phyloP scores from a whole-genome alignment of 2,888 invertebrate species.

The Drosophila maculinotata region DNA sequence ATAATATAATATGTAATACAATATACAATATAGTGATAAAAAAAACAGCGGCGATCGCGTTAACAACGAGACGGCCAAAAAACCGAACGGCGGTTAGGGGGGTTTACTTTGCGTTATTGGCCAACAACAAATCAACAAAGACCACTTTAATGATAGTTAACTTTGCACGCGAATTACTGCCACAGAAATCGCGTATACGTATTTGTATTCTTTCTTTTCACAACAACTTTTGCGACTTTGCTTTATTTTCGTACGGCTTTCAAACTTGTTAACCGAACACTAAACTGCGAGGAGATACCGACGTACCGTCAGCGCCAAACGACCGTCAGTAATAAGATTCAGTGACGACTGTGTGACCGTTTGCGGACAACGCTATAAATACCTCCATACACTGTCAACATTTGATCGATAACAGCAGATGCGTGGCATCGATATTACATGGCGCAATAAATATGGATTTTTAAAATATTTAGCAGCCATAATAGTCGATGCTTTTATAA shows the following conservation, averaged over 20 bases:
- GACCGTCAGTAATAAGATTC: slow-evolving; percentile 48
- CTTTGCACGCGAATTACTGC: slow-evolving; percentile 41
- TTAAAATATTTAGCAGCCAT: too few species aligned
- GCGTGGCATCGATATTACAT: slow-evolving; percentile 4
- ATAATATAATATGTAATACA: slow-evolving; percentile 54
- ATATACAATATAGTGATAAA: slow-evolving; percentile 40
- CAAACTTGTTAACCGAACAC: slow-evolving; percentile 18
- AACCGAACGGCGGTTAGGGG: background rate
- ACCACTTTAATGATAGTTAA: slow-evolving; percentile 48
- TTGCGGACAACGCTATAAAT: background rate
- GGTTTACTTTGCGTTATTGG: slow-evolving; percentile 15
- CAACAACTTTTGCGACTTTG: slow-evolving; percentile 33
- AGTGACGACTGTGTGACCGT: slow-evolving; percentile 44
- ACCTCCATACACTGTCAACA: too few species aligned
- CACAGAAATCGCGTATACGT: slow-evolving; percentile 27
- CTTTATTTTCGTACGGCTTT: slow-evolving; percentile 27
- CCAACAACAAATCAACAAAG: slow-evolving; percentile 23
- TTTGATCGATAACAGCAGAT: too few species aligned
- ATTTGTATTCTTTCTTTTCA: slow-evolving; percentile 28
- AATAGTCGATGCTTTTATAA: too few species aligned
- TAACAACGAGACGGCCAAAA: slow-evolving; percentile 41
- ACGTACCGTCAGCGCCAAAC: slow-evolving; percentile 45
- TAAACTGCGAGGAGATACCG: slow-evolving; percentile 29
- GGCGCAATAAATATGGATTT: background rate
- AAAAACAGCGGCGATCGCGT: slow-evolving; percentile 44